Evolutionary conservation across 2,797 vertebrate genomes (phyloP).

Genomic region (Oreochromis grahami): DNA sequence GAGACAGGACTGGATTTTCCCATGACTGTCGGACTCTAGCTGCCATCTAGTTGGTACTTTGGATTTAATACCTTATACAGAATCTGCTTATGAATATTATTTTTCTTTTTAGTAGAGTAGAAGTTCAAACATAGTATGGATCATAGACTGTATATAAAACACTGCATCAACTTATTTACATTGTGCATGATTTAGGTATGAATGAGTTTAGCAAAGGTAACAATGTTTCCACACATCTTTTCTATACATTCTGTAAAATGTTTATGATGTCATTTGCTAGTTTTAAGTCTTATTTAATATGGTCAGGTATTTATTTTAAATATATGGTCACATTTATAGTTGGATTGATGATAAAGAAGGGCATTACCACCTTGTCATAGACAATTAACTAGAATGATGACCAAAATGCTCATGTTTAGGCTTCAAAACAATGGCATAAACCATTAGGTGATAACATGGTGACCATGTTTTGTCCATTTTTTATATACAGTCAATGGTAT

Average conservation of each 20-base stretch:
- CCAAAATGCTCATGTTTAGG: background rate
- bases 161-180: background rate
- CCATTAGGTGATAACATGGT: background rate
- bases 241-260: background rate
- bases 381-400: background rate
- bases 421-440: background rate
- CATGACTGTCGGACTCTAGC: background rate
- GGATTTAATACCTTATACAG: background rate
- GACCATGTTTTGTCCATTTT: background rate
- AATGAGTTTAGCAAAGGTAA: background rate
- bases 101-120: background rate
- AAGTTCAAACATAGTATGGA: background rate
- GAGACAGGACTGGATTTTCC: background rate
- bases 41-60: background rate
- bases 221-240: background rate
- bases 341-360: background rate
- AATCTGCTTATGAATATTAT: background rate
- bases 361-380: background rate
- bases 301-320: background rate
- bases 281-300: background rate
- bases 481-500: background rate
- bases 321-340: background rate
- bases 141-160: background rate
- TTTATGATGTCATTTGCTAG: background rate
- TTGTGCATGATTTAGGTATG: background rate